A percentile compares a stretch with the other conserved stretches of the same genome.
Evolutionary conservation across 1,140 invertebrate genomes (phyloP).

Genomic region (Trachymyrmex septentrionalis): DNA sequence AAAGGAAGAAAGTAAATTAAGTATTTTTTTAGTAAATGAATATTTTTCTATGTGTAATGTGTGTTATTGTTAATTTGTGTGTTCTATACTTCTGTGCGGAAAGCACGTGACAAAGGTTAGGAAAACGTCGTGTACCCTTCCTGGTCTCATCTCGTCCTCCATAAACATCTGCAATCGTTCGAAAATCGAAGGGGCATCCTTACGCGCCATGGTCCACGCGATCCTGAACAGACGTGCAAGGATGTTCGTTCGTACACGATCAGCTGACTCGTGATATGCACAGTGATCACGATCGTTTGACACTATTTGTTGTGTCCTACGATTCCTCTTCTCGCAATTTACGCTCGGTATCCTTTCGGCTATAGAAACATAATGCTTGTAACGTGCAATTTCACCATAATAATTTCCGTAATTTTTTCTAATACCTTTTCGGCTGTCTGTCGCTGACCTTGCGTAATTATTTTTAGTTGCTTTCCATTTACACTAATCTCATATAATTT

Average conservation of each 20-base stretch:
- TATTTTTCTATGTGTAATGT: too few relatives aligned
- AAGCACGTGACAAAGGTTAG: slow-evolving; percentile 29
- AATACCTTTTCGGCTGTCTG: too few relatives aligned
- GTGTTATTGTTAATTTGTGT: too few relatives aligned
- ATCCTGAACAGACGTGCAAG: not conserved
- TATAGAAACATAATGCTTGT: not conserved
- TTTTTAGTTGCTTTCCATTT: too few relatives aligned
- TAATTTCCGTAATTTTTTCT: too few relatives aligned
- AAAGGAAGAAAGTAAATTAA: too few relatives aligned
- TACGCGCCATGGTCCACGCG: slow-evolving; percentile 32
- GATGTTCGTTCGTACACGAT: slow-evolving; percentile 1
- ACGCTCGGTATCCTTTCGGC: not conserved
- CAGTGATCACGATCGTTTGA: not conserved
- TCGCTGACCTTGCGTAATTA: too few relatives aligned
- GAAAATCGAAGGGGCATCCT: slow-evolving; percentile 72
- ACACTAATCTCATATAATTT: too few relatives aligned
- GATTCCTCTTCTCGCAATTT: not conserved
- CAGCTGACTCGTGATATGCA: not conserved
- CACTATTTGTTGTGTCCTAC: not conserved
- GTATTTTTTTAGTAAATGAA: too few relatives aligned
- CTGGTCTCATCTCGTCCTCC: slow-evolving; percentile 83
- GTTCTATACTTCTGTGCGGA: too few relatives aligned
- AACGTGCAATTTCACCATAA: too few relatives aligned
- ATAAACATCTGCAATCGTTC: slow-evolving; percentile 81
- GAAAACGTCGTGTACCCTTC: slow-evolving; percentile 79